These are phyloP conservation scores for Anhinga rufa DNA, from an alignment of 2,113 vertebrate genomes.

Conservation along the genomic window DNA sequence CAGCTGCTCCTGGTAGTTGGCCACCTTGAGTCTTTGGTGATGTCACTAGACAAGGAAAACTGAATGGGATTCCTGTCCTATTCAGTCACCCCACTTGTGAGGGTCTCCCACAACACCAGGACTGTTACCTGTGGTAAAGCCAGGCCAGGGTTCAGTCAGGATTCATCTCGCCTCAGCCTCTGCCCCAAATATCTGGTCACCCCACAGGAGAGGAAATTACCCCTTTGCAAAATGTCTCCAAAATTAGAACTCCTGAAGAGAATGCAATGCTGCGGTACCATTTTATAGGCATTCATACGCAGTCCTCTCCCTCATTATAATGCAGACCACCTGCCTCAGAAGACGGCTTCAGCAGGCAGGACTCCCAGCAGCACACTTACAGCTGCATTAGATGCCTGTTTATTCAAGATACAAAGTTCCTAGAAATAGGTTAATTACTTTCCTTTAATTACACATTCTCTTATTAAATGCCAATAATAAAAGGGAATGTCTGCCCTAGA, in stretches of 20 bases:
- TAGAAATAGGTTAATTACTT: conserved; percentile 8
- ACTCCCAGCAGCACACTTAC: background rate
- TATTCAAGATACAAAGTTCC: background rate
- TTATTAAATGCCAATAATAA: conserved; percentile 10
- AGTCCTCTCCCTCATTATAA: background rate
- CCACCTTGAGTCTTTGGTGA: background rate
- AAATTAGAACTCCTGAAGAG: background rate
- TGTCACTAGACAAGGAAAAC: background rate
- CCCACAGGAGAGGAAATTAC: background rate
- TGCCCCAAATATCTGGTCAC: background rate
- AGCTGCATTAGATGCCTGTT: background rate
- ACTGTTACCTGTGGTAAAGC: background rate
- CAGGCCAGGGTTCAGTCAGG: background rate
- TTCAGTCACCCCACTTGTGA: background rate
- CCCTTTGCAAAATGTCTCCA: background rate
- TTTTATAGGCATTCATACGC: background rate
- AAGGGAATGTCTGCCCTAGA: conserved; percentile 3
- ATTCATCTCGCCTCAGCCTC: background rate
- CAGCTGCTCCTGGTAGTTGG: background rate
- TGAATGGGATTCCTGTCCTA: background rate
- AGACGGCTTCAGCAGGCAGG: background rate
- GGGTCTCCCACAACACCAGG: background rate
- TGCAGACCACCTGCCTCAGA: background rate
- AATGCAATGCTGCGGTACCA: rapidly evolving
- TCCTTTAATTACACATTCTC: conserved; percentile 12